Percentiles rank a stretch among this genome's conserved stretches.
Conservation (phyloP, 2,797 vertebrate species). For the Acanthis flammea region DNA sequence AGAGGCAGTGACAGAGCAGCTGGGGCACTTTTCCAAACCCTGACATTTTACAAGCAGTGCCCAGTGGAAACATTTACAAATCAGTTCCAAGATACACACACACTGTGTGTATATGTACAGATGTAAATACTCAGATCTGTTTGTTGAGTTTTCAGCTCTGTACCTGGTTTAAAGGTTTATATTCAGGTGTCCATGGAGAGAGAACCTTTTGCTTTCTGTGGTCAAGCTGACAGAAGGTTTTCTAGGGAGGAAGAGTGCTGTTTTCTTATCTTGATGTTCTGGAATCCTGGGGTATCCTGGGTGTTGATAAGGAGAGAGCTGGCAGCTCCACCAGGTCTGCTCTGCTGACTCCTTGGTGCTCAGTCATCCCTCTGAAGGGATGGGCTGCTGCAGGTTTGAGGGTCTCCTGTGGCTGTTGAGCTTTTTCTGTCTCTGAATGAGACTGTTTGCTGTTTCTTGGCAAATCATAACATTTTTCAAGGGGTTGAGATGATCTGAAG, state of each 20-base stretch:
- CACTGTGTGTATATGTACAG: not conserved
- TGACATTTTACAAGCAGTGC: slow-evolving; percentile 55
- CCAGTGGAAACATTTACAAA: slow-evolving; percentile 67
- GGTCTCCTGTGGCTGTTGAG: not conserved
- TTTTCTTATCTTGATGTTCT: not conserved
- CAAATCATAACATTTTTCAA: not conserved
- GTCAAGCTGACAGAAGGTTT: slow-evolving; percentile 3
- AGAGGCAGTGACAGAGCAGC: not conserved
- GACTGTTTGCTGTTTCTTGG: not conserved
- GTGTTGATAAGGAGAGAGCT: not conserved
- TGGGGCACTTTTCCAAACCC: slow-evolving; percentile 29
- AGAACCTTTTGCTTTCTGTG: slow-evolving; percentile 32
- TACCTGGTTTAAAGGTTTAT: not conserved
- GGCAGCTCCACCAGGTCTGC: not conserved
- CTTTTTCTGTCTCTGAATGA: not conserved
- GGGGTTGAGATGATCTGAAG: not conserved
- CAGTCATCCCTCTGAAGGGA: slow-evolving; percentile 51
- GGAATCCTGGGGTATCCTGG: not conserved
- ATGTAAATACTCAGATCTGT: slow-evolving; percentile 5
- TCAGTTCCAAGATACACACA: slow-evolving; percentile 49
- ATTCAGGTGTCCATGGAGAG: rapidly evolving
- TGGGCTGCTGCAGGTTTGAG: not conserved
- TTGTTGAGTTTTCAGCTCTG: not conserved
- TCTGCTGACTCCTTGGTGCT: not conserved
- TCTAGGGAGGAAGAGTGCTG: not conserved